phyloP scores from a whole-genome alignment of 2,888 invertebrate species.

The Arge pagana region DNA sequence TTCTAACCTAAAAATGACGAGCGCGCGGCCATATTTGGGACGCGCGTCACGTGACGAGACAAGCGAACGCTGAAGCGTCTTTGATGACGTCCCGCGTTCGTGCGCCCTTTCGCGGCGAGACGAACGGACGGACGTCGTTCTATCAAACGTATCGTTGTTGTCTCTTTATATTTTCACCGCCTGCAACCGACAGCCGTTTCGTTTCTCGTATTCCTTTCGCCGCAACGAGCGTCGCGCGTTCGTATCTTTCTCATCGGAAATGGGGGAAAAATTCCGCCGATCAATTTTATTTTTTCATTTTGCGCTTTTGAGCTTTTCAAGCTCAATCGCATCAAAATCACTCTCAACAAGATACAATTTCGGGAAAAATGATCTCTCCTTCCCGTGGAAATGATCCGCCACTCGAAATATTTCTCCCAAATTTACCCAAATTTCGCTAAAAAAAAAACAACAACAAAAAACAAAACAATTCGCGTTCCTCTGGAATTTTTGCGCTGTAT shows the following conservation, averaged over 20 bases:
- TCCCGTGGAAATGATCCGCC: too few species aligned
- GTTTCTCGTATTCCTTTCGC: too few species aligned
- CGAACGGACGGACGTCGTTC: conserved; percentile 13
- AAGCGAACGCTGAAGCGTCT: conserved; percentile 13
- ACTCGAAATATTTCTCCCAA: not conserved
- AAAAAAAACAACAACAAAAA: conserved; percentile 2
- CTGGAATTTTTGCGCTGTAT: too few species aligned
- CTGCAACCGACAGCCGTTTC: conserved; percentile 19
- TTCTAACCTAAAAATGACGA: not conserved
- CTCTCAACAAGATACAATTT: too few species aligned
- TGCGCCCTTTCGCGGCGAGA: not conserved
- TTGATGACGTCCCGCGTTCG: conserved; percentile 8
- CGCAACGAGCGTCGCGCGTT: too few species aligned
- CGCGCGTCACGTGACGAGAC: conserved; percentile 1
- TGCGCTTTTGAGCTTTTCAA: too few species aligned
- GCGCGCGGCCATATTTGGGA: not conserved
- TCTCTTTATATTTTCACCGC: conserved; percentile 20
- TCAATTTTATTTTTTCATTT: too few species aligned
- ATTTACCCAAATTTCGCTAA: not conserved
- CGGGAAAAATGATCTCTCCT: too few species aligned
- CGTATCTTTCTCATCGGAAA: too few species aligned
- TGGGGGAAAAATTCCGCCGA: too few species aligned
- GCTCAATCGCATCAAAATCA: too few species aligned
- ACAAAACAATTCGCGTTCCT: conserved; percentile 1
- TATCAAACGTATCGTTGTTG: conserved; percentile 17